phyloP scores from a whole-genome alignment of 2,797 vertebrate genomes.

The Myotis vivesi region DNA sequence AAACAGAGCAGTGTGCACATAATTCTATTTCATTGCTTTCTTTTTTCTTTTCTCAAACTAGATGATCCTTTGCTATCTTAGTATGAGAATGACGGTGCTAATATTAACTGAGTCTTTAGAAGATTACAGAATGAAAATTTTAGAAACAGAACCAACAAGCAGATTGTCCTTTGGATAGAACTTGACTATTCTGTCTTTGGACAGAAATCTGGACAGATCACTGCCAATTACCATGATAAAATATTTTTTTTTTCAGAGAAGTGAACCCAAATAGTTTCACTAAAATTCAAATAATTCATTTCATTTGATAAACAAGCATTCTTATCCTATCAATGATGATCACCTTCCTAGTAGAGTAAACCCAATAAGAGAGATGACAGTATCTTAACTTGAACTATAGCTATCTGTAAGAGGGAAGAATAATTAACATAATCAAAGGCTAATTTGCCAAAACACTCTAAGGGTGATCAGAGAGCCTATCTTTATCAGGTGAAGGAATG shows the following conservation, averaged over 20 bases:
- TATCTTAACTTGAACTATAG: conserved; percentile 46
- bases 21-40: background rate
- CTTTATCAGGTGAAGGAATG: conserved; percentile 54
- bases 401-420: conserved; percentile 48
- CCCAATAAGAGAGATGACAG: conserved; percentile 37
- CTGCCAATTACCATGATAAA: background rate
- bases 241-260: background rate
- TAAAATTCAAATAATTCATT: conserved; percentile 11
- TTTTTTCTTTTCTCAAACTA: background rate
- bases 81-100: background rate
- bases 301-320: background rate
- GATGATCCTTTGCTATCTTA: background rate
- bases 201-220: background rate
- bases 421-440: conserved; percentile 75
- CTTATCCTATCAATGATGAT: conserved; percentile 1
- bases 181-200: background rate
- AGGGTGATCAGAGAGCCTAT: conserved; percentile 45
- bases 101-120: background rate
- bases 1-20: background rate
- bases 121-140: background rate
- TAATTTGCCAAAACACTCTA: conserved; percentile 65
- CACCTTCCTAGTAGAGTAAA: background rate
- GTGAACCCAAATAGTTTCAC: background rate
- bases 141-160: background rate
- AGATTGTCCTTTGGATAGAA: background rate